Percentiles rank a stretch among this genome's conserved stretches.
These are phyloP conservation scores for Drosophila seguyi DNA, from an alignment of 1,140 invertebrate genomes.

Conservation along the genomic window DNA sequence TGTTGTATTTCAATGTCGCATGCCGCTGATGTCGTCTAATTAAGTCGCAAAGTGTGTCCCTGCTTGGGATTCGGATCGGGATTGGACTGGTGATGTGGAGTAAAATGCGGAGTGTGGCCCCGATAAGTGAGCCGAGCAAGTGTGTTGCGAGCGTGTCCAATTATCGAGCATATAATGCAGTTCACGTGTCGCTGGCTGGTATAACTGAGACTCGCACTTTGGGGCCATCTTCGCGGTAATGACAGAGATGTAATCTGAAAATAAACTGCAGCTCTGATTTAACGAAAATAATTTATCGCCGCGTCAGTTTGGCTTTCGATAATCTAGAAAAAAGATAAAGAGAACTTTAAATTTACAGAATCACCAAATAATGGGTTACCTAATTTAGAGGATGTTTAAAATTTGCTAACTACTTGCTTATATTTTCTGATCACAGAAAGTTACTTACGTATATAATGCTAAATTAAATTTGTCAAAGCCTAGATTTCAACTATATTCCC, in stretches of 20 bases:
- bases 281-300: conserved; percentile 19
- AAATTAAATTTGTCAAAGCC: too few species aligned
- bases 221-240: conserved; percentile 24
- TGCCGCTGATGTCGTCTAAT: conserved; percentile 66
- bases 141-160: conserved; percentile 71
- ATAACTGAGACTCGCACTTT: conserved; percentile 24
- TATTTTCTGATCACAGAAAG: neutral
- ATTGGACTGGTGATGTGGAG: conserved; percentile 10
- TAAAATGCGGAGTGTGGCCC: conserved; percentile 65
- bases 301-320: neutral
- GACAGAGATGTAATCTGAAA: conserved; percentile 42
- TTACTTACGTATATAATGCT: neutral
- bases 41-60: conserved; percentile 81
- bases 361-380: neutral
- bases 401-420: neutral
- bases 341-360: neutral
- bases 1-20: conserved; percentile 43
- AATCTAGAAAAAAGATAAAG: neutral
- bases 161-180: conserved; percentile 76
- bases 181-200: conserved; percentile 66
- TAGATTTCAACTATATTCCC: neutral
- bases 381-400: neutral
- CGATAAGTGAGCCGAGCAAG: conserved; percentile 63
- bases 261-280: conserved; percentile 30
- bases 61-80: conserved; percentile 53